Evolutionary conservation across 2,888 invertebrate species (phyloP), one percentile per base, ranked within the genome.

Genomic region (Tinea trinotella): DNA sequence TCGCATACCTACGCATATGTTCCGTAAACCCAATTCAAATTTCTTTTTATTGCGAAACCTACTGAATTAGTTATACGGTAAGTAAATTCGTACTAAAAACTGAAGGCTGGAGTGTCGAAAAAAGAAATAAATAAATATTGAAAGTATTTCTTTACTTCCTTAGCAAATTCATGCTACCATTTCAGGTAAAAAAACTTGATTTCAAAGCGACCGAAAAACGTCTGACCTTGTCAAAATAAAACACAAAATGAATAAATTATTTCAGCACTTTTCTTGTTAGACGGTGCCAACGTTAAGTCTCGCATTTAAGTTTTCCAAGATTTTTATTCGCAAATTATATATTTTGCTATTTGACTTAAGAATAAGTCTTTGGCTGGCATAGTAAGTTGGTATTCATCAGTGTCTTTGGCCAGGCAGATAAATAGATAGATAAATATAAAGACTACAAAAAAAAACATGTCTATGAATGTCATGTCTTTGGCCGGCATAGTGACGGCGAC

Each of bases 211-310:
- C 48, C 48, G 48, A 48, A 19, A 48, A 48, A 17, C 48, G 48
- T 19, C 48, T 48, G 48, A 48, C 48, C 48, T 48, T 48, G 48
- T 48, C 48, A 48, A 48, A 48, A 48, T 48, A 48, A 48, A 48
- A 48, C 48, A 48, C 3, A 48, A 48, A 48, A 48, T 48, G 48
- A 48, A 48, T 48, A 48, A 48, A 20, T 48, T 48, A 48, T 48
- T 48, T 48, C 19, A 7, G 17, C 40, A 40, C 40, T 40, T 40
- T 40, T 40, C 17, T 40, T 40, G 13, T 17, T 17, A 40, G 40
- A 30, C 30, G 2, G 30, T 30, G 30, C 30, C 30, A 30, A 30
- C 30, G 30, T 4, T n/a, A 30, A 30, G 30, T 30, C 30, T 30
- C 30, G 7, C 30, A 30, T 30, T 30, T 4, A 7, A 4, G 9